Conservation (phyloP, 2,888 invertebrate species). For the Hecatera dysodea region DNA sequence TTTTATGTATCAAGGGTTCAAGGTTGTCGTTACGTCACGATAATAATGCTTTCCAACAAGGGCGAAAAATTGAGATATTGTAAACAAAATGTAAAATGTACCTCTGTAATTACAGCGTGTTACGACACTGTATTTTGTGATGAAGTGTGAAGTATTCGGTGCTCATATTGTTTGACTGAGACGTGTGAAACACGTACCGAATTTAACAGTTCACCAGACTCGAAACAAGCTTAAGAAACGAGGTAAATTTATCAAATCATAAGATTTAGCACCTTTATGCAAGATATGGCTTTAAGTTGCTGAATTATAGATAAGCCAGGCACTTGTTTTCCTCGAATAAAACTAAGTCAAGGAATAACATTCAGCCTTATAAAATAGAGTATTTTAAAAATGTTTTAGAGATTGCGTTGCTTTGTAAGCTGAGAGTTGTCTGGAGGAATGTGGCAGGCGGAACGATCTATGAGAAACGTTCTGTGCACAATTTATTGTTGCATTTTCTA, state of each 20-base stretch:
- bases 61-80: slow-evolving; percentile 19
- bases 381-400: slow-evolving; percentile 16
- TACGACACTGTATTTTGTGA: slow-evolving; percentile 17
- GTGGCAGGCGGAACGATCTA: slow-evolving; percentile 30
- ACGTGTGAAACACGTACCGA: slow-evolving; percentile 14
- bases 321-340: background rate
- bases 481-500: slow-evolving; percentile 32
- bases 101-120: slow-evolving; percentile 22
- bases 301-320: background rate
- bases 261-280: slow-evolving; percentile 22
- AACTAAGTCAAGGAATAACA: slow-evolving; percentile 9
- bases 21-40: slow-evolving; percentile 17
- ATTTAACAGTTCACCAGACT: slow-evolving; percentile 14
- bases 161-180: slow-evolving; percentile 10
- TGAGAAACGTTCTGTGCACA: slow-evolving; percentile 12
- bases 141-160: slow-evolving; percentile 25
- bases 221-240: slow-evolving; percentile 43
- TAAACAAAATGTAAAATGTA: slow-evolving; percentile 28
- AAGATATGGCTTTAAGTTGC: background rate
- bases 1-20: slow-evolving; percentile 9
- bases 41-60: slow-evolving; percentile 28
- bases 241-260: slow-evolving; percentile 33
- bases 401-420: slow-evolving; percentile 22
- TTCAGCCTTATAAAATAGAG: background rate
- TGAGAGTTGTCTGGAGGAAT: slow-evolving; percentile 17